phyloP scores from a whole-genome alignment of 2,797 vertebrate species.

The Neosalanx taihuensis region DNA sequence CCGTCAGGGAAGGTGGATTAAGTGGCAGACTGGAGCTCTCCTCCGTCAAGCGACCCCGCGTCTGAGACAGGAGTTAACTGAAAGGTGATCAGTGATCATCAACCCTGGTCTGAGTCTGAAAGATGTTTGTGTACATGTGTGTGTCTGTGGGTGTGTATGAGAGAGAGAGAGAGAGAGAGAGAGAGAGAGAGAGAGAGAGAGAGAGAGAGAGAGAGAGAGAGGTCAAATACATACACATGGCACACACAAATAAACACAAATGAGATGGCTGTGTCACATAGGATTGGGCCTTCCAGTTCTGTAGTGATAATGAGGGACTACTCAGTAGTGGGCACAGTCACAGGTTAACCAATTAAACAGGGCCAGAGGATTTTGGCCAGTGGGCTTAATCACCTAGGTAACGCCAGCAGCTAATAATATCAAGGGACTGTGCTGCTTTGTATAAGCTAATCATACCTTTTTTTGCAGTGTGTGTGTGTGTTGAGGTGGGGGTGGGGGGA shows the following conservation, averaged over 20 bases:
- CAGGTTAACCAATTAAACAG: slow-evolving; percentile 9
- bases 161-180: background rate
- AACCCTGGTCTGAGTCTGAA: background rate
- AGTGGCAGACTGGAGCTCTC: background rate
- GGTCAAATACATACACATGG: background rate
- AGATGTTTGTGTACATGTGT: background rate
- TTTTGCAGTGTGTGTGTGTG: background rate
- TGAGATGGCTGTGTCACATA: background rate
- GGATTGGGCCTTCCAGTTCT: background rate
- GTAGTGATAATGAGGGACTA: background rate
- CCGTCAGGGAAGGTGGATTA: background rate
- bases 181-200: background rate
- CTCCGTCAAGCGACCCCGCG: slow-evolving; percentile 1
- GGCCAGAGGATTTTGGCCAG: slow-evolving; percentile 18
- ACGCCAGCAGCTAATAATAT: background rate
- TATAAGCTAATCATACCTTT: slow-evolving; percentile 1
- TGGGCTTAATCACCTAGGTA: slow-evolving; percentile 4
- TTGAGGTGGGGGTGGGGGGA: background rate
- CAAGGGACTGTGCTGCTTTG: background rate
- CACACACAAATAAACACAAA: background rate
- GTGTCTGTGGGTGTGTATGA: too few relatives aligned
- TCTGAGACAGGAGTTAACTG: slow-evolving; percentile 32
- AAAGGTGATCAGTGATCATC: slow-evolving; percentile 6
- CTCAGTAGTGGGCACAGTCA: background rate
- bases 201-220: background rate